Base-by-base conservation (phyloP, 1,140 invertebrate species). In the Papilio machaon region DNA sequence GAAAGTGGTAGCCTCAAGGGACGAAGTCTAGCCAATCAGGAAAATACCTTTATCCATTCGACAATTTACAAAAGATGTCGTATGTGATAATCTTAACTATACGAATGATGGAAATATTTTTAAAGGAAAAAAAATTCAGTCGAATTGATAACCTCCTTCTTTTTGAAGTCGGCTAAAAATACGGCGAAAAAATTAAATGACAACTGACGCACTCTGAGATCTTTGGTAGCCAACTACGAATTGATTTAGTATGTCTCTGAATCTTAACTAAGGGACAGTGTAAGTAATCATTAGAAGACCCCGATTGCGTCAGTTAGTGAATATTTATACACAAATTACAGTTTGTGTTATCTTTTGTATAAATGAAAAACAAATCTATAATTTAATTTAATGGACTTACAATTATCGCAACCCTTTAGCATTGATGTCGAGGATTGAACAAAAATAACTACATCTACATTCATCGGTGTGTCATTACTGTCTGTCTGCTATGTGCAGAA, bases 361-460 rank as follows among this genome's bases (percentile, higher is more conserved):
- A 58, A 19, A 15, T 52, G 49, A 2, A 58, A 58, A n/a, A 10
- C n/a, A 58, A 8, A 19, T 9, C 17, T 58, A 9, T 58, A 35
- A 70, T 70, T 70, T 15, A 64, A 64, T 23, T 58, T 76, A 38
- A 58, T 58, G 4, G 3, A 78, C 17, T 19, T 67, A 49, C 49
- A 58, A 76, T 80, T 52, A 79, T 64, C 54, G 46, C 73, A 77
- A 47, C 64, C 73, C 49, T 43, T 74, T 47, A 81, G 70, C 79
- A 60, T 74, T 73, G 23, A 77, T 79, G 73, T 70, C 67, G 52
- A 64, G 70, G 73, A 35, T 73, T 75, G 67, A 67, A 81, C 58
- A 83, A 80, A 83, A 83, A 83, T 83, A 83, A 81, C 74, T 81
- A 81, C 79, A 76, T 74, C 75, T 78, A 79, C 79, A 81, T 47